Conservation (phyloP, 30 jellyfish, hydroid and myxozoan species). For the Aurelia sp. region DNA sequence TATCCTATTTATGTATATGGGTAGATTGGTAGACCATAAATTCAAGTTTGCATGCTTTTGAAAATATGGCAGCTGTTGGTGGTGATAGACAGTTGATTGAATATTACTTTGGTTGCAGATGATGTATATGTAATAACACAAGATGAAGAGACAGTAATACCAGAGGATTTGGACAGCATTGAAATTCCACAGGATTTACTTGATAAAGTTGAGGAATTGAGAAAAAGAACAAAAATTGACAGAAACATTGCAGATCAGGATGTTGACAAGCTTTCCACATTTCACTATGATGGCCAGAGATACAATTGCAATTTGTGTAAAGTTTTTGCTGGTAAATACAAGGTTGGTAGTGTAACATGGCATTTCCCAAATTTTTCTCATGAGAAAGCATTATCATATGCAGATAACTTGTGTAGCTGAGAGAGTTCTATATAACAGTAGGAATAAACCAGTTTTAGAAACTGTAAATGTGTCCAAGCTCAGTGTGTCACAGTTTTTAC, state of each 20-base stretch:
- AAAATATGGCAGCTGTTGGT: no score
- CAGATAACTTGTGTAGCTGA: no score
- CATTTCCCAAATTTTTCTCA: no score
- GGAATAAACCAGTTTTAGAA: no score
- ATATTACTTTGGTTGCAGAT: slow-evolving; percentile 9
- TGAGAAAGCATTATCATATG: no score
- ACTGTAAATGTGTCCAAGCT: no score
- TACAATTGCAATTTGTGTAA: slow-evolving; percentile 79
- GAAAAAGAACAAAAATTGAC: slow-evolving; percentile 89
- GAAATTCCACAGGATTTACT: slow-evolving; percentile 75
- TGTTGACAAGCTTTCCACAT: slow-evolving; percentile 85
- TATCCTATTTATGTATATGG: no score
- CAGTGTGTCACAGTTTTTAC: no score
- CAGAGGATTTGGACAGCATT: slow-evolving; percentile 54
- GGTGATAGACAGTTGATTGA: no score
- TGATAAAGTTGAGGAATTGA: slow-evolving; percentile 85
- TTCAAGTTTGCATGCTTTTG: no score
- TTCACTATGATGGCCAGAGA: slow-evolving; percentile 85
- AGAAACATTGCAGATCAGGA: slow-evolving; percentile 98
- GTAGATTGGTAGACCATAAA: no score
- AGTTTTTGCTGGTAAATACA: slow-evolving; percentile 31
- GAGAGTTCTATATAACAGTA: no score
- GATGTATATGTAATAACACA: slow-evolving; percentile 37
- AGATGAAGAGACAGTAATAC: slow-evolving; percentile 16
- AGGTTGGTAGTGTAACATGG: slow-evolving; percentile 27